Percentiles rank a stretch among this genome's conserved stretches.
phyloP scores from a whole-genome alignment of 2,888 invertebrate genomes.

The Oscheius onirici region DNA sequence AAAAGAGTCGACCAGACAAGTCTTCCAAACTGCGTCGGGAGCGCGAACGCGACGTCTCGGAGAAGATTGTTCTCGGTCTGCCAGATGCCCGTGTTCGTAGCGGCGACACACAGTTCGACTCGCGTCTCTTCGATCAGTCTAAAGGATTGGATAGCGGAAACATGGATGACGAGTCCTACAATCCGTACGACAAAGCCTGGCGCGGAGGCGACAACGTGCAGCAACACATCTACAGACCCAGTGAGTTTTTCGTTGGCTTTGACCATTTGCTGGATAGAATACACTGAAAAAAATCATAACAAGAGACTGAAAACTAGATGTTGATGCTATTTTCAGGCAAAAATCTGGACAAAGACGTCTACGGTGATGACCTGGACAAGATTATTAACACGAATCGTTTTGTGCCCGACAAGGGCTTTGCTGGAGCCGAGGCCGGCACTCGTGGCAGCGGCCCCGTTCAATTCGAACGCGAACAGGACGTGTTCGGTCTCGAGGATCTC shows the following conservation, averaged over 20 bases:
- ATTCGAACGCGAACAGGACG: constrained; percentile 81
- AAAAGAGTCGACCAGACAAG: constrained; percentile 92
- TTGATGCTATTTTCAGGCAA: constrained; percentile 56
- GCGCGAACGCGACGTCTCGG: constrained; percentile 94
- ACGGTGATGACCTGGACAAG: constrained; percentile 88
- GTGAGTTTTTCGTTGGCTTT: constrained; percentile 73
- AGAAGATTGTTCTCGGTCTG: constrained; percentile 95
- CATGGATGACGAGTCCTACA: constrained; percentile 92
- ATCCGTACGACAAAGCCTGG: constrained; percentile 98
- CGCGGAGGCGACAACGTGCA: constrained; percentile 87
- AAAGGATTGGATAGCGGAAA: constrained; percentile 88
- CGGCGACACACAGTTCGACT: constrained; percentile 82
- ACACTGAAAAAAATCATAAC: too few species aligned
- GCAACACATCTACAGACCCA: constrained; percentile 88
- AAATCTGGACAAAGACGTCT: constrained; percentile 88
- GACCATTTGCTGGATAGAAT: too few species aligned
- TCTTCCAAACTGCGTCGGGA: constrained; percentile 81
- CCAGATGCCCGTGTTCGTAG: constrained; percentile 80
- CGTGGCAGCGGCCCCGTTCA: constrained; percentile 88
- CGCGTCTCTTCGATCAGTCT: constrained; percentile 88
- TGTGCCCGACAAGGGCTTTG: constrained; percentile 96
- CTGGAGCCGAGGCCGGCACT: constrained; percentile 79
- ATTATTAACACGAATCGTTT: constrained; percentile 90
- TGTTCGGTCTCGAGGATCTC: constrained; percentile 97
- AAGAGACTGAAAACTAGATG: too few species aligned